These are phyloP conservation scores for Mormyrops attenuatus DNA, from an alignment of 2,797 vertebrate genomes.

Conservation along the genomic window DNA sequence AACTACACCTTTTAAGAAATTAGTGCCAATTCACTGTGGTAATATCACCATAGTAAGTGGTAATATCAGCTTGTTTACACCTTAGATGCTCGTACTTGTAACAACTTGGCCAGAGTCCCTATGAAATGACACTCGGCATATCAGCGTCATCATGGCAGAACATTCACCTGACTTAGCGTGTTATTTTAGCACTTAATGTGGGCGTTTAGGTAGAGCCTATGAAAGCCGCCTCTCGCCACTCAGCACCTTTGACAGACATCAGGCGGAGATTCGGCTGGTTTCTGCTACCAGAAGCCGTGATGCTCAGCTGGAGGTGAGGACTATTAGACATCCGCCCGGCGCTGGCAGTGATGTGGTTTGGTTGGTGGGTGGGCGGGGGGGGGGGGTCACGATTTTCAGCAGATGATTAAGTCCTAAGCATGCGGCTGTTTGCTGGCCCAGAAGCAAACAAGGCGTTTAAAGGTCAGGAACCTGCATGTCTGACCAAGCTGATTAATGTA, in stretches of 20 bases:
- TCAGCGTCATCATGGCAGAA: neutral
- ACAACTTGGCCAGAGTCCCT: neutral
- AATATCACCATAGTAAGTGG: neutral
- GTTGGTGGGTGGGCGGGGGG: neutral
- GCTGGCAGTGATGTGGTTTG: neutral
- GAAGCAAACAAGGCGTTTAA: neutral
- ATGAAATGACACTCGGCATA: neutral
- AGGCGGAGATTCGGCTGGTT: neutral
- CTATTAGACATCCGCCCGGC: neutral
- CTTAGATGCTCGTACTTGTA: neutral
- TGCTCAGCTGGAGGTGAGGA: neutral
- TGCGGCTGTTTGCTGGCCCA: neutral
- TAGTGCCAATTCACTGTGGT: neutral
- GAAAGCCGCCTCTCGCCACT: neutral
- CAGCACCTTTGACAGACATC: slow-evolving; percentile 2
- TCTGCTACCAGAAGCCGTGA: neutral
- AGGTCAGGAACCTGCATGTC: too few species aligned
- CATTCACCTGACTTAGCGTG: neutral
- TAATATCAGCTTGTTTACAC: neutral
- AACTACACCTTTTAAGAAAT: neutral
- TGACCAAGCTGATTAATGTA: too few species aligned
- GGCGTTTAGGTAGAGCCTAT: neutral
- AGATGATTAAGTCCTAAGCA: neutral
- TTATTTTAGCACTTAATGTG: slow-evolving; percentile 9
- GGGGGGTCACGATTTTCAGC: neutral